phyloP scores from a whole-genome alignment of 2,888 invertebrate genomes.

The Ecdyonurus torrentis region DNA sequence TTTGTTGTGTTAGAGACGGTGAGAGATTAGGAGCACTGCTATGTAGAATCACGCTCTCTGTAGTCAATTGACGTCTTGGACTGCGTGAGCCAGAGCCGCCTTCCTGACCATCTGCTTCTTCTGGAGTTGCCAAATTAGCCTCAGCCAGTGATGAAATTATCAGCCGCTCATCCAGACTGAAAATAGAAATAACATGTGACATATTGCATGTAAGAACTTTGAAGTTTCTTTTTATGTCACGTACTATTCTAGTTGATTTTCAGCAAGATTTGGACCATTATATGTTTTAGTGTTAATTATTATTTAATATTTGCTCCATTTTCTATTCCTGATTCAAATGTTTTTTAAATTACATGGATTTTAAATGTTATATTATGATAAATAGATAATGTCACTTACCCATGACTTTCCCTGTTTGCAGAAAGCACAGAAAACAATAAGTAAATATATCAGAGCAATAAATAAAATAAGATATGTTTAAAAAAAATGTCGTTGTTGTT shows the following conservation, averaged over 20 bases:
- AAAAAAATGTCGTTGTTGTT: too few relatives aligned
- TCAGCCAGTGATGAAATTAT: constrained; percentile 26
- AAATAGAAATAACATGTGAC: constrained; percentile 10
- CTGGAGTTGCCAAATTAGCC: not conserved
- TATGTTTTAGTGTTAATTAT: not conserved
- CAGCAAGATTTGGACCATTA: too few relatives aligned
- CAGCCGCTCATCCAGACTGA: constrained; percentile 44
- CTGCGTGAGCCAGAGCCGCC: not conserved
- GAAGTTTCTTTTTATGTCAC: too few relatives aligned
- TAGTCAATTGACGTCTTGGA: not conserved
- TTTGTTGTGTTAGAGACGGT: constrained; percentile 20
- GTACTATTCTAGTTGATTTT: too few relatives aligned
- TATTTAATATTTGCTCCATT: not conserved
- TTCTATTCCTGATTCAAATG: too few relatives aligned
- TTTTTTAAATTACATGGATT: too few relatives aligned
- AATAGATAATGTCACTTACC: constrained; percentile 31
- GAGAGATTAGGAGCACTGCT: constrained; percentile 18
- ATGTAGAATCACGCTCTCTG: not conserved
- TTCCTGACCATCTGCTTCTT: not conserved
- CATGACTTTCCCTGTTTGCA: constrained; percentile 40
- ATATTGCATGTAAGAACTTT: too few relatives aligned
- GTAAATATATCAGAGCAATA: not conserved
- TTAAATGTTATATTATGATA: not conserved
- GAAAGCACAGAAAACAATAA: constrained; percentile 13
- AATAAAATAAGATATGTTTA: not conserved